Evolutionary conservation across 92 coral and sea anemone species (phyloP), one percentile per base, ranked within the genome.

Genomic region (Scolanthus callimorphus): DNA sequence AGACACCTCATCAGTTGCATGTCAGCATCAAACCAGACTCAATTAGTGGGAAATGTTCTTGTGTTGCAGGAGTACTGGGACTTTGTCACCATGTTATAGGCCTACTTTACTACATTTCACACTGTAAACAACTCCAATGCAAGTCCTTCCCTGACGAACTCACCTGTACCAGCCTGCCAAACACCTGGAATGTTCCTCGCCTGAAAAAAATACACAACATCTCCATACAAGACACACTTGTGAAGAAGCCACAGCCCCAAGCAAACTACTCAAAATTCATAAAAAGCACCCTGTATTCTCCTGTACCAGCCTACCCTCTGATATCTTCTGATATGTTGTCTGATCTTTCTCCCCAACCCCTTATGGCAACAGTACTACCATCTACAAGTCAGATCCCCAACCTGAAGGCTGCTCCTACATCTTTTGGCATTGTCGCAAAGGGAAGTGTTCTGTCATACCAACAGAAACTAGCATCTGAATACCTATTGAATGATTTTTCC

Each of bases 41-140:
- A 27, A 38, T 59, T 11, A 20, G 20, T 48, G 83, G 70, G n/a
- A 58, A 26, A 17, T 76, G 78, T 44, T 59, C 78, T 20, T 77
- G 90, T 71, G 90, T 83, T 27, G 85, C 85, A 20, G 77, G 85
- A 27, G 61, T 44, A 6, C 52, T 64, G 2, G 90, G 85, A 20
- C 65, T 43, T 55, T 72, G 86, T 27, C 86, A 67, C 19, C 75
- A 84, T 62, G 63, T 79, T 1, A 54, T 73, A 4, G 82, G 82
- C 10, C 51, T 84, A 6, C 56, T 84, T 0, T 78, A 34, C 51
- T 67, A 43, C 64, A 26, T 85, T 43, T 55, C 87, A 17, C 87
- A 63, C 26, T 75, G 56, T 23, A 80, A 70, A 57, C 58, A 59
- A 44, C 77, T 85, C 44, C 83, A 82, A 17, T 45, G 63, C 8